Percentiles rank a stretch among this genome's conserved stretches.
Evolutionary conservation across 2,113 vertebrate genomes (phyloP).

Genomic region (Montifringilla adamsi): DNA sequence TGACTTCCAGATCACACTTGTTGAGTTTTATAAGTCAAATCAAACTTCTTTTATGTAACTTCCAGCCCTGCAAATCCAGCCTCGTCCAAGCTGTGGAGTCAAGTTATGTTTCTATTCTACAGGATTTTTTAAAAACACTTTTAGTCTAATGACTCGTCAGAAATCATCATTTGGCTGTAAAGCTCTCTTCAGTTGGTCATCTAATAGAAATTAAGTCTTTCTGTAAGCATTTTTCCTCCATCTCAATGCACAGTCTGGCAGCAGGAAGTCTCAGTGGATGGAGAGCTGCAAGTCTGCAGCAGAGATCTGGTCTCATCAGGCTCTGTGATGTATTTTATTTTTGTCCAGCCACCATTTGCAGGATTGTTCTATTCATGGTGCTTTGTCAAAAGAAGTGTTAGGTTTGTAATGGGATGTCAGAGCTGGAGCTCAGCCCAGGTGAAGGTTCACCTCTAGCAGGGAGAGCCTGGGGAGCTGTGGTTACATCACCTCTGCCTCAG

Average conservation of each 20-base stretch:
- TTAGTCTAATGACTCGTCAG: not conserved
- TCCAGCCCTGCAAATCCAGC: not conserved
- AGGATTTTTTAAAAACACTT: not conserved
- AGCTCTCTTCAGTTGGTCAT: not conserved
- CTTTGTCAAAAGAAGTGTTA: not conserved
- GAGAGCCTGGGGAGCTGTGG: not conserved
- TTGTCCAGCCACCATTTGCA: not conserved
- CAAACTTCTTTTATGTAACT: constrained; percentile 24
- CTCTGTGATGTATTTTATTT: not conserved
- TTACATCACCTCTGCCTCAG: not conserved
- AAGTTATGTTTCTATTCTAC: not conserved
- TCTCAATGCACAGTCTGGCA: not conserved
- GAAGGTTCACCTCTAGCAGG: not conserved
- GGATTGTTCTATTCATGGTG: not conserved
- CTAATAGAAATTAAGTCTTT: not conserved
- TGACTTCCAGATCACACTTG: constrained; percentile 57
- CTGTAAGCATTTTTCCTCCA: not conserved
- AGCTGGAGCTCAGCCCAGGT: not conserved
- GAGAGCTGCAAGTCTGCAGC: not conserved
- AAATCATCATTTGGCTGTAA: not conserved
- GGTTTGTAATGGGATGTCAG: not conserved
- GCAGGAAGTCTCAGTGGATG: not conserved
- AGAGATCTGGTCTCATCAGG: not conserved
- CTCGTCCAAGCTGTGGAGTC: not conserved
- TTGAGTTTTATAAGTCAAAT: constrained; percentile 41